Evolutionary conservation across 2,797 vertebrate genomes (phyloP), one percentile per base, ranked within the genome.

Genomic region (Megalops cyprinoides): DNA sequence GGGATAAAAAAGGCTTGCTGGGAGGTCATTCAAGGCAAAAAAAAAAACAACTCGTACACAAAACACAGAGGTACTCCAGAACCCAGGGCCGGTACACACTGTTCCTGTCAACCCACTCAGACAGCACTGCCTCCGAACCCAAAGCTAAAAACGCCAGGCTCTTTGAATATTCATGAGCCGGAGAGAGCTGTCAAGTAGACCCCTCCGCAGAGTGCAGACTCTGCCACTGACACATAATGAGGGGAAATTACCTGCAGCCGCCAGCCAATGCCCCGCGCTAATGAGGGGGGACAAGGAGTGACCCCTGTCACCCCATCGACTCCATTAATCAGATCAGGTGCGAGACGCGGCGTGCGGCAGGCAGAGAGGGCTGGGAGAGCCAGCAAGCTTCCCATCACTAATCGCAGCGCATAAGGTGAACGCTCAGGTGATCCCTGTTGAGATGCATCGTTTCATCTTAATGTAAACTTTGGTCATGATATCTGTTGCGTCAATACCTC

Each of bases 311-410:
- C 89, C 93, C 92, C 90, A 91, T 92, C 91, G 91, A 93, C 90
- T 93, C 91, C 91, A 94, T 94, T 94, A 94, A 94, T 94, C 93
- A 93, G 87, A 93, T 90, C 65, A 90, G 91, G 89, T 48, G 75
- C 60, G 25, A 56, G 82, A 69, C 55, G 92, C 93, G 91, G 90
- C 85, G 87, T 78, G 89, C 83, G 85, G 85, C 87, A 86, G 88
- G 87, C 84, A 60, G 71, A 82, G 81, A 79, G 49, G 18, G 28
- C 37, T 20, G n/a, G 67, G 76, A 71, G 53, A 75, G 39, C 53
- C 25, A 48, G 8, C 58, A 60, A 44, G 44, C 18, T 71, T 67
- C 20, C 34, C 62, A 12, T 34, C 31, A 39, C 20, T 67, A 44
- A 71, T 42, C 20, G n/a, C 4, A 23, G 67, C n/a, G 39, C 14